Percentiles rank a stretch among this genome's conserved stretches.
Conservation (phyloP, 2,113 vertebrate species). For the Delphinapterus leucas region DNA sequence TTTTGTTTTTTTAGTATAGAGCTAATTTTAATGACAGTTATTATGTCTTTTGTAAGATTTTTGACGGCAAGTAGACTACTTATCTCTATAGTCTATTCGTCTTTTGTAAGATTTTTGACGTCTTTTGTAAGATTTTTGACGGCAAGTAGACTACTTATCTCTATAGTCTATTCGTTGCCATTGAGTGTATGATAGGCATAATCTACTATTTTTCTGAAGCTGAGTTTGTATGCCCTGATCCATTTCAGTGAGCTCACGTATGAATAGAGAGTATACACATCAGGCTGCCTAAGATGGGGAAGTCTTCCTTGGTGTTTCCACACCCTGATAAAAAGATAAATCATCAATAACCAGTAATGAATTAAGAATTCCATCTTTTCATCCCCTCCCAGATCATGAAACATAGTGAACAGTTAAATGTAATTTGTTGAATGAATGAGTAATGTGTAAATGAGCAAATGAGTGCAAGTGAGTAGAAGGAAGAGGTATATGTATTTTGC, state of each 20-base stretch:
- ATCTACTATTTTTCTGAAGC: not conserved
- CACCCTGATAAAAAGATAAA: not conserved
- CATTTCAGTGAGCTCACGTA: not conserved
- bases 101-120: not conserved
- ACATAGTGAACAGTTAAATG: not conserved
- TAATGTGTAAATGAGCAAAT: not conserved
- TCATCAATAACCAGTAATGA: not conserved
- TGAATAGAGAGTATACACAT: not conserved
- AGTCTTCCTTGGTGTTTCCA: not conserved
- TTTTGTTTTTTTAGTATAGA: too few relatives aligned
- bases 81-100: not conserved
- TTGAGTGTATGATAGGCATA: not conserved
- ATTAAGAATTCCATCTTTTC: not conserved
- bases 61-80: not conserved
- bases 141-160: not conserved
- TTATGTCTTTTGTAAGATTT: not conserved
- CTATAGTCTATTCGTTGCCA: not conserved
- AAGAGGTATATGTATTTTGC: not conserved
- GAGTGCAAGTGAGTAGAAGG: not conserved
- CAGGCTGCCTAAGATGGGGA: not conserved
- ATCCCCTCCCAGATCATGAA: not conserved
- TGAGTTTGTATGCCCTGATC: not conserved
- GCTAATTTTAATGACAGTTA: not conserved
- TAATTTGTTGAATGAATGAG: slow-evolving; percentile 17
- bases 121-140: not conserved